Base-by-base conservation (phyloP, 37 sponge, comb jelly and placozoan genomes). In the Mnemiopsis leidyi region DNA sequence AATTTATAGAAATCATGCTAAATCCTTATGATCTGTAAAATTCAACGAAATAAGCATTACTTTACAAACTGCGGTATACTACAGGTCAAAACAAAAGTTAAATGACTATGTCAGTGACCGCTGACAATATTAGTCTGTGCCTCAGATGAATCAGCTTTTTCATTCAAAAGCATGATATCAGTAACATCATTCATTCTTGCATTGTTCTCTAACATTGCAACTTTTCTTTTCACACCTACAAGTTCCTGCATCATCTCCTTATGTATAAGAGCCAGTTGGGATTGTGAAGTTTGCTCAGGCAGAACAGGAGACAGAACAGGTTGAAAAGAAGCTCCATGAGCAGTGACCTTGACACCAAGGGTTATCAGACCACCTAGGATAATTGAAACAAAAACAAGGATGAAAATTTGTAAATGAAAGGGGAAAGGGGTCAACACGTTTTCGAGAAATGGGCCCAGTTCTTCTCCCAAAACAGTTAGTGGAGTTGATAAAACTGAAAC, bases 401-500 rank as follows among this genome's bases (percentile, higher is more conserved):
- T 28, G 25, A 40, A 16, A n/a, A 85, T 0, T 40, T 85, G 90
- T 9, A 85, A 29, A n/a, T 38, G 90, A 25, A 85, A 85, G 0
- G 90, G 61, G 29, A 85, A 85, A 9, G 90, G 90, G 26, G 39
- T 23, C 29, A 85, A 40, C 23, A 39, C 29, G 16, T 85, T 85
- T 25, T 85, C 90, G 1, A 85, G 90, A 25, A 85, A 85, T 13
- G 90, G 90, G 0, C 90, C 90, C 23, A 85, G 61, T n/a, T 40
- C 90, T 40, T 85, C 90, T 24, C 90, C 90, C 25, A 85, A 39
- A 23, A 85, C 90, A 39, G 35, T 33, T 5, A 85, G 90, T 28
- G 90, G 90, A 3, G 36, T 33, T 40, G 29, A 23, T 0, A 40
- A 25, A 20, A 36, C 0, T 36, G 90, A 85, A 21, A 85, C 29